Conservation (phyloP, 2,888 invertebrate species). For the Chrysina gloriosa region DNA sequence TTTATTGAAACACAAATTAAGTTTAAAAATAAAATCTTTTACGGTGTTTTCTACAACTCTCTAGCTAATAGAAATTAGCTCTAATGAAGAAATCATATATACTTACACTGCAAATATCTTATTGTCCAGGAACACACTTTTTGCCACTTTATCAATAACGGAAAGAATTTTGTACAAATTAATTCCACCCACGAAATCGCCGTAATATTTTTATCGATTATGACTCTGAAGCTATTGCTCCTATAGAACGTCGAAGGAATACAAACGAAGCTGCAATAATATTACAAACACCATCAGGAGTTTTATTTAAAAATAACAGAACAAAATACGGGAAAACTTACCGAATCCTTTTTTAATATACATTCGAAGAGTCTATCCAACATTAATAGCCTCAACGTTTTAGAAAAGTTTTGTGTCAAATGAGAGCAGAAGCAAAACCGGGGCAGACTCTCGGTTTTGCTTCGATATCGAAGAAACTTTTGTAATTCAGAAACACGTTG, state of each 20-base stretch:
- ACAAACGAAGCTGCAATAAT: constrained; percentile 28
- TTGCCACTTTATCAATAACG: constrained; percentile 17
- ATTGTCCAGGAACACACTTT: neutral
- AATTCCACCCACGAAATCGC: constrained; percentile 37
- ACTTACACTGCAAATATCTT: neutral
- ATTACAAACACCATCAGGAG: constrained; percentile 20
- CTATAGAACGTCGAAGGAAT: constrained; percentile 32
- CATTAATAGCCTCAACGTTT: constrained; percentile 15
- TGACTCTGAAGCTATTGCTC: constrained; percentile 35
- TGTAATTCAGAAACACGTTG: constrained; percentile 26
- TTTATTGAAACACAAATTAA: no score
- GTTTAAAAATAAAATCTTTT: no score
- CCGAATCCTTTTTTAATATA: constrained; percentile 21
- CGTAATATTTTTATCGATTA: constrained; percentile 42
- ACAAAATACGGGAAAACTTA: constrained; percentile 11
- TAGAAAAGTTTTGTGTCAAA: constrained; percentile 27
- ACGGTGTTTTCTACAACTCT: no score
- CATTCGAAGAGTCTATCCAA: constrained; percentile 20
- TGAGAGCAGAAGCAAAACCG: constrained; percentile 20
- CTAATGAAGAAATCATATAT: neutral
- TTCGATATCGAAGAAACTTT: constrained; percentile 25
- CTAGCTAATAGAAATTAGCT: no score
- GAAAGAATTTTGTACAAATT: constrained; percentile 20
- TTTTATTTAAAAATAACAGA: constrained; percentile 31
- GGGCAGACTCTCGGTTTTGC: no score